These are phyloP conservation scores for Xenops minutus DNA, from an alignment of 2,797 vertebrate species.

Conservation along the genomic window DNA sequence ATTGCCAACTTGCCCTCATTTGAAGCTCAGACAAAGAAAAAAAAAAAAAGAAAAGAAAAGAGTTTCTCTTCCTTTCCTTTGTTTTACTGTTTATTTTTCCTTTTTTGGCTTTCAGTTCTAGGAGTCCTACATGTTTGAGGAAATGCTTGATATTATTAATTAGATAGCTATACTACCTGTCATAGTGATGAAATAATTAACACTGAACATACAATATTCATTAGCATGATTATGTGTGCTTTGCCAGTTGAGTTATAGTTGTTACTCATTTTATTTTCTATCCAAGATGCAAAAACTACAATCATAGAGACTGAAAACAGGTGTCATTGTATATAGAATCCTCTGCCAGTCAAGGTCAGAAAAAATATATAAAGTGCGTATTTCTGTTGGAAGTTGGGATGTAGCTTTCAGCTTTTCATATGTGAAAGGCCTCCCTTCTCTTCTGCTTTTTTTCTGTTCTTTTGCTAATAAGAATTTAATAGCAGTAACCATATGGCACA, in stretches of 20 bases:
- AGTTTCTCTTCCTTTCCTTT: background rate
- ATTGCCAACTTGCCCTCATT: background rate
- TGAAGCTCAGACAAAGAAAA: background rate
- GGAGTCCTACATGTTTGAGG: background rate
- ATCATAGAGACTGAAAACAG: background rate
- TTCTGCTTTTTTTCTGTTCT: background rate
- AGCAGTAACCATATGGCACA: background rate
- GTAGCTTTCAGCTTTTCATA: background rate
- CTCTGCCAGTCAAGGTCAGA: background rate
- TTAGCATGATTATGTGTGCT: background rate
- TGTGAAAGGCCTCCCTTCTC: fast-evolving
- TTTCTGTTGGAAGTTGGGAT: fast-evolving
- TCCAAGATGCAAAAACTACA: background rate
- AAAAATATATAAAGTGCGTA: background rate
- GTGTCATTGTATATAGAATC: background rate
- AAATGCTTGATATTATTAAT: background rate
- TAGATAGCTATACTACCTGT: background rate
- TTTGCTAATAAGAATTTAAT: background rate
- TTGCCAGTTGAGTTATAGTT: background rate
- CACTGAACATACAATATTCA: background rate
- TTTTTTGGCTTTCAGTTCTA: background rate
- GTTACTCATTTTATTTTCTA: background rate
- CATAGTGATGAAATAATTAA: background rate
- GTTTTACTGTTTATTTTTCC: background rate
- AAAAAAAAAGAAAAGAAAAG: background rate